Evolutionary conservation across 1,140 invertebrate species (phyloP).

Genomic region (Magallana ariakensis): DNA sequence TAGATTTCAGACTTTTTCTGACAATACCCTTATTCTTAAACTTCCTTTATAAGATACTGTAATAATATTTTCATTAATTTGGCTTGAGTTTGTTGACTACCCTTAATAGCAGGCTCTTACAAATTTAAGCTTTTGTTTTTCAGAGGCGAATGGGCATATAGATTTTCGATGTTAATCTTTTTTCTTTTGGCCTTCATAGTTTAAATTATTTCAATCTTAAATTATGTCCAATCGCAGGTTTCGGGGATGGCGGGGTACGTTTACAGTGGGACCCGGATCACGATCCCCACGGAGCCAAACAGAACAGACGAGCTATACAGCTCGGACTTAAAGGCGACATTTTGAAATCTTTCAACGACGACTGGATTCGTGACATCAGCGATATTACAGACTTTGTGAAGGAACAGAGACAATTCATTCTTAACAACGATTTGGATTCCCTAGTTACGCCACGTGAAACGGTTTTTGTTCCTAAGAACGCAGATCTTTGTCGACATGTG

Average conservation of each 20-base stretch:
- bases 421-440: slow-evolving; percentile 47
- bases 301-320: slow-evolving; percentile 74
- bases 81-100: too few species aligned
- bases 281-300: slow-evolving; percentile 65
- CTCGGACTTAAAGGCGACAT: slow-evolving; percentile 75
- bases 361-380: slow-evolving; percentile 67
- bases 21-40: too few species aligned
- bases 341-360: background rate
- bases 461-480: slow-evolving; percentile 39
- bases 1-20: too few species aligned
- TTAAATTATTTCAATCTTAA: slow-evolving; percentile 1
- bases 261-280: slow-evolving; percentile 79
- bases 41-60: too few species aligned
- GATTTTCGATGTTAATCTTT: background rate
- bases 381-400: slow-evolving; percentile 74
- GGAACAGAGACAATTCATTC: slow-evolving; percentile 63
- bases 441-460: slow-evolving; percentile 63
- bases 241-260: slow-evolving; percentile 64
- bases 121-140: too few species aligned
- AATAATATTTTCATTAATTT: too few species aligned
- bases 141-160: background rate
- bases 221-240: background rate
- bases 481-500: background rate
- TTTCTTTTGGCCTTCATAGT: slow-evolving; percentile 61
- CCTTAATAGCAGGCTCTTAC: too few species aligned